Evolutionary conservation across 2,797 vertebrate genomes (phyloP).

Genomic region (Pseudochirops corinnae): DNA sequence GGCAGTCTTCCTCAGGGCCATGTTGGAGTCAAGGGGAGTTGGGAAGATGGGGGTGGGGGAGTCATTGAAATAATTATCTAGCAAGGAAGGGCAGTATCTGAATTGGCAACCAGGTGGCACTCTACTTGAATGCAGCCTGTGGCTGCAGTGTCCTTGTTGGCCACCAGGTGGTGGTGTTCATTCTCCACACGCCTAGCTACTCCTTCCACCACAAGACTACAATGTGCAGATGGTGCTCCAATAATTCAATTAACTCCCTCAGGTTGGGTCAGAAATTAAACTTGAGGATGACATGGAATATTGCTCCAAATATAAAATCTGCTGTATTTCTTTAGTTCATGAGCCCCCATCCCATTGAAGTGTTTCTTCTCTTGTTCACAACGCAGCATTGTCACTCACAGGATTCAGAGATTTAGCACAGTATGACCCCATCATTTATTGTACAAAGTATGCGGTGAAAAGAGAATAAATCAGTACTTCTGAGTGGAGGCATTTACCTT

Average conservation of each 20-base stretch:
- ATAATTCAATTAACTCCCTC: not conserved
- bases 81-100: not conserved
- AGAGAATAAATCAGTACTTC: not conserved
- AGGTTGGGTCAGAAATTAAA: not conserved
- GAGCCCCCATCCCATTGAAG: not conserved
- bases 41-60: not conserved
- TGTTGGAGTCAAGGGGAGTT: not conserved
- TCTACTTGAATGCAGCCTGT: not conserved
- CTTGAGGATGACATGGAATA: not conserved
- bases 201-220: not conserved
- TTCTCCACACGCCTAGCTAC: not conserved
- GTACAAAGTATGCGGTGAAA: not conserved
- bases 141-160: not conserved
- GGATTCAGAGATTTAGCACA: not conserved
- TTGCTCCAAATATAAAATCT: not conserved
- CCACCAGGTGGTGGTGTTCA: not conserved
- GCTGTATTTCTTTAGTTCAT: not conserved
- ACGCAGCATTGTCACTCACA: not conserved
- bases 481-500: not conserved
- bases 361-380: not conserved
- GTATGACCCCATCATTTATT: not conserved
- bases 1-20: conserved; percentile 18
- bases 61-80: not conserved
- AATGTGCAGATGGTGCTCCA: not conserved
- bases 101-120: not conserved